Conservation (phyloP, 2,888 invertebrate genomes). For the Diarsia rubi region DNA sequence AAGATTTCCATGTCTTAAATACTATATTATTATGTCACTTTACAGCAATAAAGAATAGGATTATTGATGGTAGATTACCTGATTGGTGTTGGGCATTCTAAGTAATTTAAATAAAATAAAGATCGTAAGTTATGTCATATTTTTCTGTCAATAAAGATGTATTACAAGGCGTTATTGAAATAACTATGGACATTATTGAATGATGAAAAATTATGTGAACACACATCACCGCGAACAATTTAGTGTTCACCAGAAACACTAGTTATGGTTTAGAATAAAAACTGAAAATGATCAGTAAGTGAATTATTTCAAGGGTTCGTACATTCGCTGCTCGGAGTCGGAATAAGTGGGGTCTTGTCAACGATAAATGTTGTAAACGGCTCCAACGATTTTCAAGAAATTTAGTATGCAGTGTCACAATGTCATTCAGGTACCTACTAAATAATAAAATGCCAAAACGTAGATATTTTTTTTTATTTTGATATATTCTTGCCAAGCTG, state of each 20-base stretch:
- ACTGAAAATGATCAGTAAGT: no score
- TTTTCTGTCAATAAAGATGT: background rate
- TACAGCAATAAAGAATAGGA: background rate
- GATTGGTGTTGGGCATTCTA: background rate
- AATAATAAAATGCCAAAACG: background rate
- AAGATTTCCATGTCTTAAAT: background rate
- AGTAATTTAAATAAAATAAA: background rate
- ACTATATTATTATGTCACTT: background rate
- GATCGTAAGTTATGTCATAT: background rate
- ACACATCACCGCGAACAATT: background rate
- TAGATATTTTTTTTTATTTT: background rate
- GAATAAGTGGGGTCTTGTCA: no score
- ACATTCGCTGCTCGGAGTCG: no score
- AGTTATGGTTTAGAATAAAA: no score
- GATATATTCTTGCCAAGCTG: background rate
- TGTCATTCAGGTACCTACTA: background rate
- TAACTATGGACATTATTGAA: background rate
- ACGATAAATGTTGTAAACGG: no score
- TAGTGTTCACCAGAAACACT: no score
- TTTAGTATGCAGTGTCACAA: no score
- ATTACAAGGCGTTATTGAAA: background rate
- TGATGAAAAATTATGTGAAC: background rate
- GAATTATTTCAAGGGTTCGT: no score
- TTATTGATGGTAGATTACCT: background rate
- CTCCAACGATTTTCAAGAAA: no score